Conservation (phyloP, 2,888 invertebrate genomes). For the Scaptomyza cyrtandrae region DNA sequence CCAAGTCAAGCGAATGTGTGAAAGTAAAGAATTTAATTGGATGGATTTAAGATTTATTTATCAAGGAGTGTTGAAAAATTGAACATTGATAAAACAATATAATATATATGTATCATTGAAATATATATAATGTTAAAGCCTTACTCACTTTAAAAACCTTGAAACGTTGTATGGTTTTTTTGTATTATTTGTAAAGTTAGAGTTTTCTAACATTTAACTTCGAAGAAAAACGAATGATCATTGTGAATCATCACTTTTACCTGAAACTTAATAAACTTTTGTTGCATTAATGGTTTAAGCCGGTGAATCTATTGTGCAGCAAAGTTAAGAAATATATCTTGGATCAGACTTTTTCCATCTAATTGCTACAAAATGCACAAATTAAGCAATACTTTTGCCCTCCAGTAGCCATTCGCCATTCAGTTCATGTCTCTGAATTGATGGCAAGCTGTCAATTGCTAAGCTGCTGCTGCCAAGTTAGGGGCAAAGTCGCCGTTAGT, state of each 20-base stretch:
- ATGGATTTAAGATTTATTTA: background rate
- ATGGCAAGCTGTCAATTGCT: slow-evolving; percentile 73
- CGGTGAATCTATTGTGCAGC: slow-evolving; percentile 33
- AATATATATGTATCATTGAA: no score
- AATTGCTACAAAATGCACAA: slow-evolving; percentile 65
- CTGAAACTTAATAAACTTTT: slow-evolving; percentile 25
- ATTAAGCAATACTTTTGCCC: slow-evolving; percentile 55
- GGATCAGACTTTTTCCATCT: slow-evolving; percentile 31
- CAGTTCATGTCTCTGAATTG: slow-evolving; percentile 46
- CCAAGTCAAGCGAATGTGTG: background rate
- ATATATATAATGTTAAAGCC: no score
- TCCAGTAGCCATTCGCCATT: slow-evolving; percentile 10
- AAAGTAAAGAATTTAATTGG: background rate
- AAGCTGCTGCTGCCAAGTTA: slow-evolving; percentile 49
- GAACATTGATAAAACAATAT: background rate
- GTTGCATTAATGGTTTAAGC: slow-evolving; percentile 15
- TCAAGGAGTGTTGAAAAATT: background rate
- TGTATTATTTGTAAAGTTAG: no score
- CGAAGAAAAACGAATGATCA: background rate
- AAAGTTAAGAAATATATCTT: slow-evolving; percentile 39
- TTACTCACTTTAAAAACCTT: no score
- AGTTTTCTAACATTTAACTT: background rate
- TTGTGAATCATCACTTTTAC: slow-evolving; percentile 7
- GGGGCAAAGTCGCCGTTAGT: slow-evolving; percentile 52
- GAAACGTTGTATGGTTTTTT: no score